Base-by-base conservation (phyloP, 2,888 invertebrate species). In the Drosophila gaucha region DNA sequence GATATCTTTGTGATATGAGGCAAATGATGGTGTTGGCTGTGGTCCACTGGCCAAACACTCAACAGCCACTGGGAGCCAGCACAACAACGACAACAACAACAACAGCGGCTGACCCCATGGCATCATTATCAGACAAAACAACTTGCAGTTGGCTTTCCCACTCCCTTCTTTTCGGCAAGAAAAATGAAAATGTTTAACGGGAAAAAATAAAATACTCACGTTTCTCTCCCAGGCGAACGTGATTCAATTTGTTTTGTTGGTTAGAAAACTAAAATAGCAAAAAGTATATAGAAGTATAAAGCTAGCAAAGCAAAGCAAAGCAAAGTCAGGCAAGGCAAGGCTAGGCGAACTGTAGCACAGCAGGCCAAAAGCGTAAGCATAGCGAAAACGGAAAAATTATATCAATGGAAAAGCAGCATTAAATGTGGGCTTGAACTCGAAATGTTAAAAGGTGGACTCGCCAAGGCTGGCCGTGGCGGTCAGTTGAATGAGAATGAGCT, bases 231-330 rank as follows among this genome's bases (percentile, higher is more conserved):
- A 68, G 54, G 84, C 88, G 89, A 84, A 89, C 89, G 88, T 88
- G 88, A 88, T 88, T 88, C 89, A 89, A 88, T 88, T 88, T 88
- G 87, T 85, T 87, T 89, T 84, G 84, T 84, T 80, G 84, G 88
- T 83, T 86, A 80, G 84, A 78, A 84, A 86, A 88, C 88, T 88
- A 83, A 86, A 87, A 82, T 79, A 74, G 79, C 83, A 85, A 73
- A 75, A 68, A 60, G 59, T 62, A 60, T 56, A 74, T 67, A 74
- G 67, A 71, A 66, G 67, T 71, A 46, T 20, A 86, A 82, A 85
- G 69, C 64, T 55, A 57, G 49, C 36, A 78, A 65, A 66, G 62
- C 57, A 71, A 41, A 59, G 62, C 55, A 58, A 26, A 36, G 65
- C 35, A 62, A 56, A 72, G 28, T 54, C 35, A 57, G 44, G 38